Conservation (phyloP, 2,113 vertebrate genomes). For the Oryctolagus cuniculus region DNA sequence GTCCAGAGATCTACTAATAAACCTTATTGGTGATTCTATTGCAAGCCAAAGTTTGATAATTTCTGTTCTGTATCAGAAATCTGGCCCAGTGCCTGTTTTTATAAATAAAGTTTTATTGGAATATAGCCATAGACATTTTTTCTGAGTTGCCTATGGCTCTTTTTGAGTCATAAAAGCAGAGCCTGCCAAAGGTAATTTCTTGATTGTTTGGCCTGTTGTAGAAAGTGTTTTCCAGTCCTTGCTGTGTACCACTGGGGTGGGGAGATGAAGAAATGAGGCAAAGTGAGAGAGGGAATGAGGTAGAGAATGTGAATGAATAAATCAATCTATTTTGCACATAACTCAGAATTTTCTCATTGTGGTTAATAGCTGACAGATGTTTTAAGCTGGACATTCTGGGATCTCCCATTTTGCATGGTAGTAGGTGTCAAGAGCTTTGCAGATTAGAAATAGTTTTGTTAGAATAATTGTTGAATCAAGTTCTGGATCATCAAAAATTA, state of each 20-base stretch:
- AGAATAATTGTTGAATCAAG: slow-evolving; percentile 45
- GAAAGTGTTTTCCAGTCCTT: slow-evolving; percentile 14
- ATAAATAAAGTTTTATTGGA: slow-evolving; percentile 41
- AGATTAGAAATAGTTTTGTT: slow-evolving; percentile 59
- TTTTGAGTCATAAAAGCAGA: background rate
- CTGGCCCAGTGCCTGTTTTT: background rate
- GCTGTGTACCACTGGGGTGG: background rate
- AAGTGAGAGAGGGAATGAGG: background rate
- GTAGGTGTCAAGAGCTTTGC: slow-evolving; percentile 5
- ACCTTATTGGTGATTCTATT: background rate
- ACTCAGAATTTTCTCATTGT: slow-evolving; percentile 49
- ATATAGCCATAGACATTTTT: background rate
- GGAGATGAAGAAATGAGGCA: background rate
- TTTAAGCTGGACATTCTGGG: slow-evolving; percentile 17
- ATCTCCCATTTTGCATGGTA: slow-evolving; percentile 9
- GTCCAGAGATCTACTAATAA: background rate
- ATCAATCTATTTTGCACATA: background rate
- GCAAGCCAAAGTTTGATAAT: slow-evolving; percentile 9
- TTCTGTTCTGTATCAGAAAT: background rate
- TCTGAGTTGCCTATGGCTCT: background rate
- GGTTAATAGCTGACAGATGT: background rate
- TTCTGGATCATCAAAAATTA: slow-evolving; percentile 25
- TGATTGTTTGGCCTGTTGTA: background rate
- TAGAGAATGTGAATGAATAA: slow-evolving; percentile 39
- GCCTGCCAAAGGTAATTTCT: background rate